Evolutionary conservation across 2,113 vertebrate genomes (phyloP), one percentile per base, ranked within the genome.

Genomic region (Apteryx owenii): DNA sequence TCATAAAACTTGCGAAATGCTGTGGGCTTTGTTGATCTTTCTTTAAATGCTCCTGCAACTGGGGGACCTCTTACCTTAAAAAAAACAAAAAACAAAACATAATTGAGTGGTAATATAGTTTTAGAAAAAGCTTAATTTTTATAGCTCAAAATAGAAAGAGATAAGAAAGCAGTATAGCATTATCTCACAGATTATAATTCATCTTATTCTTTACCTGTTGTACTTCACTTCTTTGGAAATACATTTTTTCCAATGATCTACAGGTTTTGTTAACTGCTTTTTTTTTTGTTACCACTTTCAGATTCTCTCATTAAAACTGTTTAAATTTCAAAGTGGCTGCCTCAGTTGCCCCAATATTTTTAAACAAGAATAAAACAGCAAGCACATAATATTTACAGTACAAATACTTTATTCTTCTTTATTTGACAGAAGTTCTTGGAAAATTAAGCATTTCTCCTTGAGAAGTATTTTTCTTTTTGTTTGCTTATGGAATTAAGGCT

Each of bases 1-100:
- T 99, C 98, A 44, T 99, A 99, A 97, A 98, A 99, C 97, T 98
- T 99, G 81, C 99, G 98, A 92, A 99, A 99, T 9, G 96, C 97
- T 28, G 99, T 99, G 21, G 98, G 98, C 95, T 99, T 99, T 75
- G 98, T 92, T 36, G 98, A 98, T 84, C 99, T 98, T 95, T 99
- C 98, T 78, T 98, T 98, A 97, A 99, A 99, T 11, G 99, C 99
- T 94, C 99, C 99, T 26, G 99, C 98, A 51, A 96, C 50, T 48
- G 99, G 99, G n/a, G 99, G 99, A 9, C 99, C 99, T 96, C 96
- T 98, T 86, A 99, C 99, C 99, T 99, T 95, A 83, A 95, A 93
- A 88, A 15, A 58, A 93, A 72, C 71, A 62, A 76, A 38, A 76
- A 64, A 2, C 48, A 79, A 80, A 46, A 1, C 31, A 42, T 36